Percentiles rank a stretch among this genome's conserved stretches.
Conservation (phyloP, 2,888 invertebrate genomes). For the Actias luna region DNA sequence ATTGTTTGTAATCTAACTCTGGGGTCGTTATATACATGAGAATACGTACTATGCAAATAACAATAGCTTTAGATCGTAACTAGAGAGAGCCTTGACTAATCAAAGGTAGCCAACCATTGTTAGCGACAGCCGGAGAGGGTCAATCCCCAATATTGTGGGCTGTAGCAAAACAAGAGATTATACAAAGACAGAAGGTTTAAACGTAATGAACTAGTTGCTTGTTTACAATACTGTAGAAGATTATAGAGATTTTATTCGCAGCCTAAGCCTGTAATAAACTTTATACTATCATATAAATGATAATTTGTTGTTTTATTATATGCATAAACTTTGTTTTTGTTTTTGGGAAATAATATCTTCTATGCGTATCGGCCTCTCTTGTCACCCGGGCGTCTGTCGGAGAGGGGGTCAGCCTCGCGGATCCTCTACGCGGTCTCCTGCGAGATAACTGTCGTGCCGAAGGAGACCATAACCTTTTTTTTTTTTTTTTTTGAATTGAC, state of each 20-base stretch:
- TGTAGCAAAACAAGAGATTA: not conserved
- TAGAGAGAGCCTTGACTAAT: not conserved
- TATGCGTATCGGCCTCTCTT: too few species aligned
- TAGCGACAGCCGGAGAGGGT: conserved; percentile 25
- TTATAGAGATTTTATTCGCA: not conserved
- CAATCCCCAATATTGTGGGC: conserved; percentile 32
- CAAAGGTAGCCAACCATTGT: conserved; percentile 10
- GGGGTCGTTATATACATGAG: not conserved
- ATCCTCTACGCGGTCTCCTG: too few species aligned
- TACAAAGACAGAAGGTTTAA: not conserved
- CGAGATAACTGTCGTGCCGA: too few species aligned
- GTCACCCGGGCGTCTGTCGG: too few species aligned
- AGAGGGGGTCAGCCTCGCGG: too few species aligned
- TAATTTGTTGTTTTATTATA: not conserved
- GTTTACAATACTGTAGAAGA: not conserved
- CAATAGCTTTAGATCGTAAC: not conserved
- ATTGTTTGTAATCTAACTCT: not conserved
- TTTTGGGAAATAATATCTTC: too few species aligned
- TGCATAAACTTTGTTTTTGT: too few species aligned
- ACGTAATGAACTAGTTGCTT: not conserved
- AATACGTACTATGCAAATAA: not conserved
- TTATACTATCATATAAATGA: not conserved
- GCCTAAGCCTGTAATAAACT: not conserved
- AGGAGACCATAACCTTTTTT: too few species aligned
- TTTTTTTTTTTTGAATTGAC: too few species aligned